Base-by-base conservation (phyloP, 2,113 vertebrate genomes). In the Leucoraja erinaceus region DNA sequence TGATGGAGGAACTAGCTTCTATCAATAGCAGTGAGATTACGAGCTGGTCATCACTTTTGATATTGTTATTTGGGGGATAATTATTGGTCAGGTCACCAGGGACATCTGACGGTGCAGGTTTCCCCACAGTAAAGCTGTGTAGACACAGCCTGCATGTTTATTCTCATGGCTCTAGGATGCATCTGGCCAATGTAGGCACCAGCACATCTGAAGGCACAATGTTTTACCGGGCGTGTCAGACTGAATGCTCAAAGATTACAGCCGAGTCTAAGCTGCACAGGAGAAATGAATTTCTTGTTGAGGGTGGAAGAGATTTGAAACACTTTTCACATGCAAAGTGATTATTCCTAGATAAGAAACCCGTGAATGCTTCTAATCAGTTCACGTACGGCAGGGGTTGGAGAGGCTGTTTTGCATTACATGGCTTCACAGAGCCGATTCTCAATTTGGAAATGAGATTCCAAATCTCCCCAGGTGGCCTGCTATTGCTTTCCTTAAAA, bases 391-490 rank as follows among this genome's bases (percentile, higher is more conserved):
- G 56, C 12, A n/a, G 83, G 25, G 59, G 83, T 31, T 16, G 6
- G 1, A 56, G 28, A 88, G 56, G 31, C 83, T 31, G n/a, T n/a
- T 88, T 63, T 88, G 83, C 83, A 88, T 63, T 88, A 18, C 59
- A 33, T 84, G 22, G 54, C 56, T 84, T 84, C 56, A 84, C n/a
- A 28, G 83, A 66, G 83, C 59, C 31, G 83, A 88, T 63, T 88
- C 28, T 11, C 4, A n/a, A 88, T 88, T 88, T 61, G 56, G 83
- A 31, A 88, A 66, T 88, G 12, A 88, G 83, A 88, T 88, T 88
- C 83, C 63, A 88, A 88, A n/a, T n/a, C 83, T 88, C 59, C 59
- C 28, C 59, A 63, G 31, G 83, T 88, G 59, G n/a, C n/a, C 83
- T 88, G 16, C n/a, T 88, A 63, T 88, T 88, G 28, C 61, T 88